Evolutionary conservation across 1,140 invertebrate species (phyloP).

Genomic region (Hydropsyche tenuis): DNA sequence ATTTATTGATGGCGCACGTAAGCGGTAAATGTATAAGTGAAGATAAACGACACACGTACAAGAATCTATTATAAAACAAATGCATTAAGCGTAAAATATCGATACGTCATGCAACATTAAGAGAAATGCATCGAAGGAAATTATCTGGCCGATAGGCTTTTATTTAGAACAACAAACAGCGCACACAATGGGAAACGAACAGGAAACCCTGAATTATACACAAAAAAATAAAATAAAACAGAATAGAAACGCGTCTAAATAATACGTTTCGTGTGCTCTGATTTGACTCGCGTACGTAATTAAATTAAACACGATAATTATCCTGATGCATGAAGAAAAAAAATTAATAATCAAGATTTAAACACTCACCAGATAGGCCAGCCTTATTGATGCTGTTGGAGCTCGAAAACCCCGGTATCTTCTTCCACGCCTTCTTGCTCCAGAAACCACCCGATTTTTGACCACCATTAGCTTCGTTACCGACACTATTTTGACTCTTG

Average conservation of each 20-base stretch:
- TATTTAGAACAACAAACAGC: background rate
- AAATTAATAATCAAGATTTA: background rate
- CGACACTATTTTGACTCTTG: slow-evolving; percentile 59
- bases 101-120: slow-evolving; percentile 45
- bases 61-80: slow-evolving; percentile 18
- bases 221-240: background rate
- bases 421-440: slow-evolving; percentile 79
- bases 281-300: background rate
- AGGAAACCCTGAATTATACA: slow-evolving; percentile 17
- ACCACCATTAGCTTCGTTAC: slow-evolving; percentile 50
- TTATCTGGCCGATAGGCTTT: slow-evolving; percentile 10
- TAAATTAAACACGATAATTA: slow-evolving; percentile 6
- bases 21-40: no score
- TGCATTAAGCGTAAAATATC: slow-evolving; percentile 41
- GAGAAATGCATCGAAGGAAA: slow-evolving; percentile 35
- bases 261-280: slow-evolving; percentile 8
- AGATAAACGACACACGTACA: slow-evolving; percentile 8
- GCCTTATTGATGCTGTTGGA: slow-evolving; percentile 71
- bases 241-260: background rate
- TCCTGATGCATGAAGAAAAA: slow-evolving; percentile 13
- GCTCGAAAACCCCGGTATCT: slow-evolving; percentile 73
- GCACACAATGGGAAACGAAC: slow-evolving; percentile 2
- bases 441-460: slow-evolving; percentile 66
- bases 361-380: slow-evolving; percentile 65
- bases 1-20: no score